Percentiles rank a stretch among this genome's conserved stretches.
These are phyloP conservation scores for Oreochromis aureus DNA, from an alignment of 2,113 vertebrate species.

Conservation along the genomic window DNA sequence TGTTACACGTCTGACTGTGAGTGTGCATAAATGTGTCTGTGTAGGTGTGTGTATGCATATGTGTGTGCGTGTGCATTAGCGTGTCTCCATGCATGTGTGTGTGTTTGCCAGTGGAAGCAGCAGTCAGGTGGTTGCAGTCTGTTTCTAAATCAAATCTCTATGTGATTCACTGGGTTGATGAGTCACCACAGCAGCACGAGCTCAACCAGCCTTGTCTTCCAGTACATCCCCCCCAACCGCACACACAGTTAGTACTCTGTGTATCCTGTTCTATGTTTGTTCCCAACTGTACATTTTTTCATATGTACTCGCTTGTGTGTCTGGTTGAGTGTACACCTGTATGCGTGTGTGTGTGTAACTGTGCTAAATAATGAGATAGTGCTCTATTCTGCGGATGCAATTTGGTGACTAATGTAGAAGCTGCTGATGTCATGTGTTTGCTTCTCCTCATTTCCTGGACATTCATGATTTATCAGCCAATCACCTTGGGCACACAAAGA, in stretches of 20 bases:
- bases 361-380: constrained; percentile 14
- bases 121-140: constrained; percentile 37
- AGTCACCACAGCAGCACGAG: constrained; percentile 55
- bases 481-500: neutral
- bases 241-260: neutral
- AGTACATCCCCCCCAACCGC: neutral
- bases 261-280: neutral
- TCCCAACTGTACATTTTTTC: neutral
- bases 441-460: constrained; percentile 49
- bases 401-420: constrained; percentile 49
- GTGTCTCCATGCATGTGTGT: neutral
- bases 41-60: neutral
- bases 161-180: constrained; percentile 56
- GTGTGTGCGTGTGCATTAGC: neutral
- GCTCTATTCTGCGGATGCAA: constrained; percentile 27
- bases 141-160: constrained; percentile 51
- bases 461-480: constrained; percentile 53
- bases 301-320: neutral
- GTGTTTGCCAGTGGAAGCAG: neutral
- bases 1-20: neutral
- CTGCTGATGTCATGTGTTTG: constrained; percentile 55
- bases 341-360: neutral
- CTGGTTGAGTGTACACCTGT: neutral
- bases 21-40: neutral
- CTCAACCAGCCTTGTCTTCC: constrained; percentile 5